phyloP scores from a whole-genome alignment of 2,797 vertebrate genomes.

The Fringilla coelebs region DNA sequence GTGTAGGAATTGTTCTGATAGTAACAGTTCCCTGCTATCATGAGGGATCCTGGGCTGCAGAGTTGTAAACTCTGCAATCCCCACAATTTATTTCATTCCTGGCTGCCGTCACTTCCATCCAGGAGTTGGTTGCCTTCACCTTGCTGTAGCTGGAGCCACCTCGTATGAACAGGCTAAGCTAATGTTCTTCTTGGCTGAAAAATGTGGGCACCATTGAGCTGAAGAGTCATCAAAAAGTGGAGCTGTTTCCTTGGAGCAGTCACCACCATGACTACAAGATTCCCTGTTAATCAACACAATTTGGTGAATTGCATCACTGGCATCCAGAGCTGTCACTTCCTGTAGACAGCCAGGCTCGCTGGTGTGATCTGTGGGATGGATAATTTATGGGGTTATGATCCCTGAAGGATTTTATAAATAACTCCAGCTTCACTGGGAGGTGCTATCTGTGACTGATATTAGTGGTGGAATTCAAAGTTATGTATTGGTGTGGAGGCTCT shows the following conservation, averaged over 20 bases:
- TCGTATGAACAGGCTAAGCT: background rate
- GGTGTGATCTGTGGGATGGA: background rate
- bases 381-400: background rate
- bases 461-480: background rate
- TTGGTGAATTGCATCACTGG: background rate
- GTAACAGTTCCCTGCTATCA: background rate
- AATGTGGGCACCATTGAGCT: background rate
- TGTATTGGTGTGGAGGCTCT: background rate
- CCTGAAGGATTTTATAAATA: background rate
- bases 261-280: background rate
- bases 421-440: background rate
- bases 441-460: background rate
- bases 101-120: rapidly evolving
- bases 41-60: background rate
- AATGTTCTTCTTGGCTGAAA: background rate
- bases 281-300: background rate
- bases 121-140: rapidly evolving
- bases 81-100: background rate
- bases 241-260: background rate
- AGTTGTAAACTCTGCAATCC: rapidly evolving
- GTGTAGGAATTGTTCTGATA: background rate
- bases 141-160: background rate
- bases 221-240: background rate
- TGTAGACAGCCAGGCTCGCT: background rate
- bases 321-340: background rate